Evolutionary conservation across 2,797 vertebrate genomes (phyloP).

Genomic region (Ptychadena robeensis): DNA sequence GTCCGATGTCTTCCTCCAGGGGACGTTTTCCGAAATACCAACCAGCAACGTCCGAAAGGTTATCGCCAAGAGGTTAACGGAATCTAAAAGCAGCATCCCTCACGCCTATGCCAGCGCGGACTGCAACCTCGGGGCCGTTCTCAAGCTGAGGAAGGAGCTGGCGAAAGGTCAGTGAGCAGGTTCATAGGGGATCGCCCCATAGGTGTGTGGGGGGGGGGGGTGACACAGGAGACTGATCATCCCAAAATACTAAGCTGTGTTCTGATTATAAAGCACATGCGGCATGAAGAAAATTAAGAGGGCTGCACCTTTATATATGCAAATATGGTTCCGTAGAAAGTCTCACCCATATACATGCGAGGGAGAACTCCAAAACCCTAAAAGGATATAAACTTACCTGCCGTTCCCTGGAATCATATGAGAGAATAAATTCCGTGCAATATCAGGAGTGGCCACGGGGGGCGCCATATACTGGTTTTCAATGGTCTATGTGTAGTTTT

Average conservation of each 20-base stretch:
- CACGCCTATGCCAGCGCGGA: constrained; percentile 89
- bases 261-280: too few relatives aligned
- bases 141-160: constrained; percentile 83
- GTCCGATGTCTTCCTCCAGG: constrained; percentile 73
- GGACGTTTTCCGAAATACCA: constrained; percentile 90
- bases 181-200: neutral
- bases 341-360: too few relatives aligned
- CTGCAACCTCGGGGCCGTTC: constrained; percentile 88
- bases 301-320: too few relatives aligned
- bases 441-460: too few relatives aligned
- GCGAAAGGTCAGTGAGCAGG: constrained; percentile 82
- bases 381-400: too few relatives aligned
- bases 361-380: too few relatives aligned
- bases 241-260: neutral
- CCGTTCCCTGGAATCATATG: too few relatives aligned
- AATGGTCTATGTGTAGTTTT: too few relatives aligned
- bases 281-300: too few relatives aligned
- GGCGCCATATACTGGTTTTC: too few relatives aligned
- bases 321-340: too few relatives aligned
- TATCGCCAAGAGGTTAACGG: constrained; percentile 91
- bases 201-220: neutral
- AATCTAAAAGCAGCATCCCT: constrained; percentile 92
- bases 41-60: constrained; percentile 89
- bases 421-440: too few relatives aligned
- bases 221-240: neutral